Percentiles rank a stretch among this genome's conserved stretches.
Conservation (phyloP, 2,888 invertebrate species). For the Tiliacea citrago region DNA sequence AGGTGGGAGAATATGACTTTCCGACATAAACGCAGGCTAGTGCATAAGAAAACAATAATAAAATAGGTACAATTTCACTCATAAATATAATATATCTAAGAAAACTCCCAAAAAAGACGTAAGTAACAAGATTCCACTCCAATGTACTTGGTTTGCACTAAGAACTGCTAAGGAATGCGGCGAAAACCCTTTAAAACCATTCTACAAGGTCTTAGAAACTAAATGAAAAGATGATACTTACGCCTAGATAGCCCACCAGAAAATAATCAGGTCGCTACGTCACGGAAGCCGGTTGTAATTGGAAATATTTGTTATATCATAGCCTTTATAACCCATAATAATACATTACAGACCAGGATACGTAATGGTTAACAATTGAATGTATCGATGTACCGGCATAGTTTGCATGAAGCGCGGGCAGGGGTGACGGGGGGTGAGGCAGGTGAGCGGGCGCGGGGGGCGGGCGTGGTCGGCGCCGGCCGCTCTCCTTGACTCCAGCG, state of each 20-base stretch:
- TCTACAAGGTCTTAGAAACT: not conserved
- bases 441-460: conserved; percentile 71
- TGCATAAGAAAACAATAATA: too few relatives aligned
- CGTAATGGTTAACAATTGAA: conserved; percentile 82
- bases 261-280: conserved; percentile 63
- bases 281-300: conserved; percentile 69
- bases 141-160: not conserved
- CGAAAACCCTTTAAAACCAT: not conserved
- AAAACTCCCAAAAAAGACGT: not conserved
- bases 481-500: conserved; percentile 90
- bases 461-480: conserved; percentile 90
- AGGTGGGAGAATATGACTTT: too few relatives aligned
- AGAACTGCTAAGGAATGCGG: not conserved
- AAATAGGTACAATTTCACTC: not conserved
- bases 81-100: not conserved
- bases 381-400: conserved; percentile 73
- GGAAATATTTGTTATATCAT: conserved; percentile 72
- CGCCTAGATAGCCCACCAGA: conserved; percentile 30
- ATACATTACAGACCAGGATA: conserved; percentile 78
- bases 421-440: conserved; percentile 70
- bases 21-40: too few relatives aligned
- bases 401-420: conserved; percentile 76
- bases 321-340: conserved; percentile 72
- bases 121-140: not conserved
- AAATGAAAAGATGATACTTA: conserved; percentile 36